Base-by-base conservation (phyloP, 1,140 invertebrate genomes). In the Anthonomus grandis region DNA sequence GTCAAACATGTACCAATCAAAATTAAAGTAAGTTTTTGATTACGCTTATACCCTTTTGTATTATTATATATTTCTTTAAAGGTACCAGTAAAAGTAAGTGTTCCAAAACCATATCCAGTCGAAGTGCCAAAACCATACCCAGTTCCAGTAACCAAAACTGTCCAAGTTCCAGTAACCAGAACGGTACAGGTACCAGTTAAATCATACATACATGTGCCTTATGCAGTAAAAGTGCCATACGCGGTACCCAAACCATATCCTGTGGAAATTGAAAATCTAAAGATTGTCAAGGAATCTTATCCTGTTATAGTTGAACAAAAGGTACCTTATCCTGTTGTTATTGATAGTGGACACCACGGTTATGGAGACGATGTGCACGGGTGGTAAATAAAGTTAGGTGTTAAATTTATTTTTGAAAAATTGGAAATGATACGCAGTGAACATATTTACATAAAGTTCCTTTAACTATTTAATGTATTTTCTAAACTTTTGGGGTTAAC, bases 291-390 rank as follows among this genome's bases (percentile, higher is more conserved):
- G 44, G 56, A 62, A 48, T 56, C 64, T 13, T 48, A 58, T 19
- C 55, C 57, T 10, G 56, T 65, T 5, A 44, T 58, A 47, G 69
- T 83, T 1, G 78, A 81, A 24, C 77, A 78, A 47, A 76, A 78
- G 41, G 78, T 79, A 12, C 79, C 78, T 2, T 52, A 74, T 80
- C 17, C 67, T 3, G 46, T 66, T 13, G 44, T 76, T 8, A 53
- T 52, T 39, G 41, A 44, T 31, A 49, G 50, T 39, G 52, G 49
- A 15, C 48, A 57, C 19, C 31, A 41, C 39, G 41, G 24, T 37
- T 34, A 57, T 24, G 50, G 42, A 19, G 47, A 41, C 27, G 41
- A 25, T 12, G 31, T 37, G 3, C 57, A 59, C 38, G 49, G 57
- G 12, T 59, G 57, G 57, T 59, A 55, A 23, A 17, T 41, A 21